Conservation (phyloP, 2,113 vertebrate genomes). For the Stigmatopora argus region DNA sequence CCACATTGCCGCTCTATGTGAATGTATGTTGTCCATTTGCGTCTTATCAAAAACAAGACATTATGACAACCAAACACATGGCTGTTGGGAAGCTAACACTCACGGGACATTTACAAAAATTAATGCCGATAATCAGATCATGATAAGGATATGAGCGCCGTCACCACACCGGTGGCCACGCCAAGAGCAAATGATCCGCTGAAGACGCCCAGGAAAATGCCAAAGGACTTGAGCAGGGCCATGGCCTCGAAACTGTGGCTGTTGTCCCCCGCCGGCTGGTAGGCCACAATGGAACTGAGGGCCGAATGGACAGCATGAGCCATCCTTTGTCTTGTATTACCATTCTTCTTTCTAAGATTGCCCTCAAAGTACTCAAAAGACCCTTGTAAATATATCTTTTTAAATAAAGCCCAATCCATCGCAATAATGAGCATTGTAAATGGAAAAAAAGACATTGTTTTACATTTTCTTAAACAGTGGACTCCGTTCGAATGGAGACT, state of each 20-base stretch:
- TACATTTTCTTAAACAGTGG: too few species aligned
- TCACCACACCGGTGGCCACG: constrained; percentile 89
- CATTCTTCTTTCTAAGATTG: too few species aligned
- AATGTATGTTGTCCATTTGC: not conserved
- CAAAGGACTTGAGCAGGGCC: constrained; percentile 89
- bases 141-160: constrained; percentile 89
- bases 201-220: constrained; percentile 91
- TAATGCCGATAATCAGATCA: not conserved
- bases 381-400: too few species aligned
- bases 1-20: not conserved
- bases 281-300: constrained; percentile 86
- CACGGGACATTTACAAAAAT: not conserved
- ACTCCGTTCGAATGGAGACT: too few species aligned
- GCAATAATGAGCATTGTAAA: too few species aligned
- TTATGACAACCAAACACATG: too few species aligned
- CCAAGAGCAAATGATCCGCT: constrained; percentile 94
- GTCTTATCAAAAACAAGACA: too few species aligned
- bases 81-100: too few species aligned
- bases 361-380: too few species aligned
- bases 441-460: too few species aligned
- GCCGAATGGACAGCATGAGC: not conserved
- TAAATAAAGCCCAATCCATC: too few species aligned
- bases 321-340: not conserved
- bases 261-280: constrained; percentile 90
- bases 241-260: constrained; percentile 90